Base-by-base conservation (phyloP, 2,797 vertebrate species). In the Paedocypris micromegethes region DNA sequence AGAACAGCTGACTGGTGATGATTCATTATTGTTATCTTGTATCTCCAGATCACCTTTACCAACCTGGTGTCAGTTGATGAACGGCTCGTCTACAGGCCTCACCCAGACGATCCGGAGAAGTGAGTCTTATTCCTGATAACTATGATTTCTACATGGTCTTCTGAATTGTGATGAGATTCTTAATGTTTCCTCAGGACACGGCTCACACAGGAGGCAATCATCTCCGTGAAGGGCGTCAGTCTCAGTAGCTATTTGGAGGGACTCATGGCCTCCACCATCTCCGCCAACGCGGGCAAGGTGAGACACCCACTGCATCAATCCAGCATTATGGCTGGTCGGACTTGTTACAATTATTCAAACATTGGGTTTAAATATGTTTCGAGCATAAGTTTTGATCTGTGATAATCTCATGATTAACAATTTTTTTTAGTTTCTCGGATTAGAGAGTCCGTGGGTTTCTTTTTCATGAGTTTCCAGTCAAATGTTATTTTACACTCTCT, bases 41-140 rank as follows among this genome's bases (percentile, higher is more conserved):
- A 59, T 79, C 68, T 52, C 0, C 80, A 99, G 97, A 97, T 98
- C 83, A 96, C 94, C 0, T 93, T 94, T 80, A 99, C 96, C 77
- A 98, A 99, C 78, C 81, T 98, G 72, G 94, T 98, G 51, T 98
- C 96, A 0, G 97, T 99, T 64, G 97, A 97, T 74, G 97, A 99
- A 83, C 91, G 86, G 77, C 88, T 99, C 7, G 88, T 89, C 5
- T 99, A 98, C 80, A 94, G 91, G 79, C 95, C 97, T n/a, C 96
- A 98, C 69, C 94, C 96, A 61, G 89, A 94, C 3, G 87, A 98
- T 64, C 83, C 90, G 76, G 89, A 92, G 58, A 98, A 93, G 97
- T 98, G 83, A 81, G 93, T 23, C 23, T 23, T 1, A 83, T 57
- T 47, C 71, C 6, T 37, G 2, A 23, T 23, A 23, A 23, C 23